Evolutionary conservation across 2,888 invertebrate genomes (phyloP).

Genomic region (Gandaritis pyraliata): DNA sequence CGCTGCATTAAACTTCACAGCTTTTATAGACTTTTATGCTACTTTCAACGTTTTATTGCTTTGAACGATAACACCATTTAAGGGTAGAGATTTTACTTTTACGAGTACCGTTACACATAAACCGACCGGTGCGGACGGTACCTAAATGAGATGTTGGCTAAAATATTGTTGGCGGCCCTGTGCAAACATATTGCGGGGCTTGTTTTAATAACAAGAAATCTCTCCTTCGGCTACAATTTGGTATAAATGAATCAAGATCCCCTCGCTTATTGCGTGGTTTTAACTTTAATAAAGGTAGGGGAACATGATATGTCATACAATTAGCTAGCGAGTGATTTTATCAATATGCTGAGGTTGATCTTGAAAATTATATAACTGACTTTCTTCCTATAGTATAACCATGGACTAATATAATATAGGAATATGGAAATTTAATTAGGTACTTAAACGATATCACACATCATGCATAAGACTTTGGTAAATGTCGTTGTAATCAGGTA

Average conservation of each 20-base stretch:
- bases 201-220: slow-evolving; percentile 21
- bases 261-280: slow-evolving; percentile 17
- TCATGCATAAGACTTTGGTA: neutral
- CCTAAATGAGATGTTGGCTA: slow-evolving; percentile 8
- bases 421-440: neutral
- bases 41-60: slow-evolving; percentile 29
- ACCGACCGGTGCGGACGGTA: slow-evolving; percentile 1
- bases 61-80: slow-evolving; percentile 10
- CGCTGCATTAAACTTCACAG: slow-evolving; percentile 11
- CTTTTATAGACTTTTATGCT: slow-evolving; percentile 12
- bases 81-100: slow-evolving; percentile 21
- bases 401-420: neutral
- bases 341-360: slow-evolving; percentile 18
- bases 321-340: slow-evolving; percentile 24
- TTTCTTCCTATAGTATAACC: neutral
- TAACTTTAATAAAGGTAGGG: slow-evolving; percentile 11
- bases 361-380: slow-evolving; percentile 4
- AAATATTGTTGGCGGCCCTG: slow-evolving; percentile 9
- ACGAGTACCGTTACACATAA: slow-evolving; percentile 18
- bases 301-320: slow-evolving; percentile 8
- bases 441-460: too few relatives aligned
- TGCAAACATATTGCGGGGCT: slow-evolving; percentile 20
- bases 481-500: neutral
- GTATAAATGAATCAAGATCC: slow-evolving; percentile 20
- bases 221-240: slow-evolving; percentile 11